phyloP scores from a whole-genome alignment of 2,888 invertebrate genomes.

The Rhabditoides inermis region DNA sequence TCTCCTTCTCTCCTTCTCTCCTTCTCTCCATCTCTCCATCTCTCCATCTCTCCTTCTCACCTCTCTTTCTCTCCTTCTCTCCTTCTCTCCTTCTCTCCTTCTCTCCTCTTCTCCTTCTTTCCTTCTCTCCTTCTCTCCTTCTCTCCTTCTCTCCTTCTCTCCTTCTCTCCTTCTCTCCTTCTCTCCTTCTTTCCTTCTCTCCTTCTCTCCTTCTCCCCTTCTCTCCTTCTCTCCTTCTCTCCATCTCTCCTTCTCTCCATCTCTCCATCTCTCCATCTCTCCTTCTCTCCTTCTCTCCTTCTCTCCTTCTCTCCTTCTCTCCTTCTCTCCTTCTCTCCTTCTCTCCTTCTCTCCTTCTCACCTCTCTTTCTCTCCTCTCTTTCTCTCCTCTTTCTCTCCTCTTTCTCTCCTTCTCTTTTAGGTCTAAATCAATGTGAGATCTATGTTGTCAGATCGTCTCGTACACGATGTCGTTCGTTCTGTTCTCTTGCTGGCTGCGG shows the following conservation, averaged over 20 bases:
- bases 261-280: no score
- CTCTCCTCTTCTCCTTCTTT: no score
- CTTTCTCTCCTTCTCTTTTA: neutral
- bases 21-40: no score
- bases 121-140: neutral
- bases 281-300: neutral
- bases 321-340: neutral
- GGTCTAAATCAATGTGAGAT: neutral
- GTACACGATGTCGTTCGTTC: slow-evolving; percentile 18
- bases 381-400: neutral
- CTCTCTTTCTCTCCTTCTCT: no score
- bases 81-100: no score
- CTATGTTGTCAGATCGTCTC: slow-evolving; percentile 25
- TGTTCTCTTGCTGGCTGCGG: slow-evolving; percentile 14
- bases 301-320: neutral
- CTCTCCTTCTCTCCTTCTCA: neutral
- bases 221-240: neutral
- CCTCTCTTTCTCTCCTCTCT: neutral
- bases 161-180: neutral
- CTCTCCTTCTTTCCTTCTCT: neutral
- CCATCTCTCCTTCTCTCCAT: no score
- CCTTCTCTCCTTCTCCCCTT: neutral
- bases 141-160: neutral
- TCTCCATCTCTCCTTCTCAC: no score
- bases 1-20: no score